phyloP scores from a whole-genome alignment of 2,888 invertebrate genomes.

The Pantelozetes paolii region DNA sequence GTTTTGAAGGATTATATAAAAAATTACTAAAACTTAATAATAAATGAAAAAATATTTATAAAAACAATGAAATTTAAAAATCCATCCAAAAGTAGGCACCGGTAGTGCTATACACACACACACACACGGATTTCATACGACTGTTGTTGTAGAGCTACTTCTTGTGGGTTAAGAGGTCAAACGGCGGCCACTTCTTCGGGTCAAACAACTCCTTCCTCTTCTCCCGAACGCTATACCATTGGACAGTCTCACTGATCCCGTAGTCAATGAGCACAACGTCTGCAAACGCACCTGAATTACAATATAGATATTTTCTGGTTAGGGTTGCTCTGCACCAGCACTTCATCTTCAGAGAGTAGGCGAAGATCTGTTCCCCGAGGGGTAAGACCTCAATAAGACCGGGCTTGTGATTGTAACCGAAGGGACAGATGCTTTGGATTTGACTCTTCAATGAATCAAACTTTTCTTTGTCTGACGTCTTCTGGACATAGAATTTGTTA shows the following conservation, averaged over 20 bases:
- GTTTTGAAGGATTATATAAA: no score
- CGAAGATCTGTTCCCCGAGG: not conserved
- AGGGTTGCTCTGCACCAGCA: constrained; percentile 22
- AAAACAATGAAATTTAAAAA: no score
- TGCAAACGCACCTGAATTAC: no score
- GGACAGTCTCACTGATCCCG: not conserved
- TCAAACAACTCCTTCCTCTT: constrained; percentile 17
- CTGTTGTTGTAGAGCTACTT: no score
- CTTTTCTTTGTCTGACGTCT: not conserved
- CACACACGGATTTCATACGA: no score
- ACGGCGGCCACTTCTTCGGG: constrained; percentile 4
- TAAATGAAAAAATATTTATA: no score
- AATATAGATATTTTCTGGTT: not conserved
- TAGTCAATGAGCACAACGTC: constrained; percentile 21
- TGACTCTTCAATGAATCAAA: not conserved
- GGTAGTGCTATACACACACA: no score
- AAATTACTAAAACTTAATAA: no score
- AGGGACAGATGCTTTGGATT: not conserved
- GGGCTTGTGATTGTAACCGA: not conserved
- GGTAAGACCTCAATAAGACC: not conserved
- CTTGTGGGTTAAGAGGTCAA: no score
- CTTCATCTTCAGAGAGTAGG: not conserved
- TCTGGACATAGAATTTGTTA: constrained; percentile 21
- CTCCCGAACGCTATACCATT: constrained; percentile 6
- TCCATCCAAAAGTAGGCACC: no score